Evolutionary conservation across 2,888 invertebrate genomes (phyloP).

Genomic region (Macrosiphum euphorbiae): DNA sequence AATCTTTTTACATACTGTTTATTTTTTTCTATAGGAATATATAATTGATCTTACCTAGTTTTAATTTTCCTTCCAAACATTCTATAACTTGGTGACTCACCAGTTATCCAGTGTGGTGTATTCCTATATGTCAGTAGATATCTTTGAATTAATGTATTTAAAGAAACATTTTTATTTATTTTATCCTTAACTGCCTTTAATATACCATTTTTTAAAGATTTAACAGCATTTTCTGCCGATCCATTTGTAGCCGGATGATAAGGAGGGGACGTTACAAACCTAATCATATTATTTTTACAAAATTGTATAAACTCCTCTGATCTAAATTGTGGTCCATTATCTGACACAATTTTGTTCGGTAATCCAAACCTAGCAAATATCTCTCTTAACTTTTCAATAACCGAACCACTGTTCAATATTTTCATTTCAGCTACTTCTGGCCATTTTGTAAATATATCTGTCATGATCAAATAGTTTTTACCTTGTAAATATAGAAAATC

Average conservation of each 20-base stretch:
- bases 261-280: background rate
- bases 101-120: too few relatives aligned
- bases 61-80: background rate
- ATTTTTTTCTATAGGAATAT: too few relatives aligned
- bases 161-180: background rate
- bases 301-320: too few relatives aligned
- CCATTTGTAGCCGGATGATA: background rate
- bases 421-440: background rate
- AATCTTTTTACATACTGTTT: too few relatives aligned
- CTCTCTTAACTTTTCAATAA: background rate
- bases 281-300: background rate
- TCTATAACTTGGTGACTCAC: too few relatives aligned
- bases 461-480: background rate
- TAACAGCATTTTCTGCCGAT: background rate
- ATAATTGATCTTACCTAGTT: too few relatives aligned
- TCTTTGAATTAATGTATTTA: slow-evolving; percentile 14
- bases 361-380: background rate
- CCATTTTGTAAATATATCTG: background rate
- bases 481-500: slow-evolving; percentile 1
- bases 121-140: background rate
- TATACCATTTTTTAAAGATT: background rate
- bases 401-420: background rate
- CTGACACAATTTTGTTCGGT: background rate
- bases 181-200: background rate
- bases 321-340: too few relatives aligned